Percentiles rank a stretch among this genome's conserved stretches.
Evolutionary conservation across 2,888 invertebrate species (phyloP).

Genomic region (Pasiphila rectangulata): DNA sequence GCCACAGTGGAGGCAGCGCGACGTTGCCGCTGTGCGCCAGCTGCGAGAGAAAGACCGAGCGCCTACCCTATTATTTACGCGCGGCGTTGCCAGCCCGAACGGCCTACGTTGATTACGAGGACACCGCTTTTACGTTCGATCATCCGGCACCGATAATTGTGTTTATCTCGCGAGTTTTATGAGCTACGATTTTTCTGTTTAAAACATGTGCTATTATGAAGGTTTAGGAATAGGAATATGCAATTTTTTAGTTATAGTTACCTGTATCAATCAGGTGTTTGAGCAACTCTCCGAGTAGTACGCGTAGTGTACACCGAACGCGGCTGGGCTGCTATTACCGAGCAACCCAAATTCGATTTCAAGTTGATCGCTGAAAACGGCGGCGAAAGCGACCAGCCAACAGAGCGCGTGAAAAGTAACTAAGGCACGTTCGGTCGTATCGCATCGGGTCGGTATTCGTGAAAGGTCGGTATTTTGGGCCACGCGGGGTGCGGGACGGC

Average conservation of each 20-base stretch:
- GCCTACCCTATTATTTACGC: constrained; percentile 81
- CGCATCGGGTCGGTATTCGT: constrained; percentile 77
- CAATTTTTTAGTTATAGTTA: constrained; percentile 31
- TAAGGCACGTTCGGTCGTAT: constrained; percentile 79
- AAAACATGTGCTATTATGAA: constrained; percentile 29
- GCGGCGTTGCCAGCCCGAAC: constrained; percentile 75
- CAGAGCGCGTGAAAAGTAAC: constrained; percentile 75
- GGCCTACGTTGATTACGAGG: constrained; percentile 81
- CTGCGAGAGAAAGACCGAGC: constrained; percentile 79
- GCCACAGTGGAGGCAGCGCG: constrained; percentile 61
- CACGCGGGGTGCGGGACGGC: constrained; percentile 66
- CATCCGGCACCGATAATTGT: constrained; percentile 62
- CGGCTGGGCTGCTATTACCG: constrained; percentile 32
- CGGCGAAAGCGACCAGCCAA: constrained; percentile 68
- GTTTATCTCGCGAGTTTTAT: constrained; percentile 46
- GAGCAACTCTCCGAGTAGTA: constrained; percentile 17
- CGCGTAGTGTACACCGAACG: constrained; percentile 29
- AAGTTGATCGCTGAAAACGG: constrained; percentile 51
- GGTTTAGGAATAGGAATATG: constrained; percentile 21
- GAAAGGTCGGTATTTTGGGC: constrained; percentile 74
- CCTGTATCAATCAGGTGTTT: constrained; percentile 42
- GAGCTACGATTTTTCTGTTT: constrained; percentile 34
- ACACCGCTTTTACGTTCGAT: constrained; percentile 80
- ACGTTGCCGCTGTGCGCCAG: constrained; percentile 77
- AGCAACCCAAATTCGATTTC: constrained; percentile 35